phyloP scores from a whole-genome alignment of 2,113 vertebrate species.

The Hyla sarda region DNA sequence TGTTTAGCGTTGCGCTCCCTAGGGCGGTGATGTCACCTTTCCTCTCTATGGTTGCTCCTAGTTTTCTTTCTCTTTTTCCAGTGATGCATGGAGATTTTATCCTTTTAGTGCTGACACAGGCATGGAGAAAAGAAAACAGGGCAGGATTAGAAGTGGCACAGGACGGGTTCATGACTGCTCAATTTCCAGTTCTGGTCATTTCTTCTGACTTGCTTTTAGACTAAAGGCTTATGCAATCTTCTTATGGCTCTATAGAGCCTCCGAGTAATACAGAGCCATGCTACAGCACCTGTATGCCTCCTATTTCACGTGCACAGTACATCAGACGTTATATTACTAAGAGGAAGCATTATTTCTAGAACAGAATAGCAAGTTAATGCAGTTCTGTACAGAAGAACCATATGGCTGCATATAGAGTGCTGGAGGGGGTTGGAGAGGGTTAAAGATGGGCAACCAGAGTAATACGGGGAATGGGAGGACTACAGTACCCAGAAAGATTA shows the following conservation, averaged over 20 bases:
- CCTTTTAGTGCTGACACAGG: conserved; percentile 17
- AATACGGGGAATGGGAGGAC: too few species aligned
- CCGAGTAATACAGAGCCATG: background rate
- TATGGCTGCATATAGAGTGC: background rate
- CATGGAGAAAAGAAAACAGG: conserved; percentile 12
- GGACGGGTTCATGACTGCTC: background rate
- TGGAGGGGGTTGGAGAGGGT: too few species aligned
- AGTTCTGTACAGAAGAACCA: background rate
- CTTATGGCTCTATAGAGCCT: background rate
- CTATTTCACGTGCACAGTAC: background rate
- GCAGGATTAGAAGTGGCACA: conserved; percentile 13
- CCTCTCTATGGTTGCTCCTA: background rate
- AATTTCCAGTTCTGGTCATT: background rate
- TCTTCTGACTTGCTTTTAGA: background rate
- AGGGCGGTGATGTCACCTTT: conserved; percentile 50
- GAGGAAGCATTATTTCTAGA: background rate
- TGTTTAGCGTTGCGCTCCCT: conserved; percentile 19
- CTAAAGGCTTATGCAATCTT: background rate
- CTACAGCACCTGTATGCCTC: background rate
- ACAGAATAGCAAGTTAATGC: background rate
- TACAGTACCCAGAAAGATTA: too few species aligned
- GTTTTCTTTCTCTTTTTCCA: conserved; percentile 38
- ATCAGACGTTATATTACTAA: background rate
- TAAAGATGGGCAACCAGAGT: too few species aligned
- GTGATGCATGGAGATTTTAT: conserved; percentile 32